phyloP scores from a whole-genome alignment of 2,113 vertebrate species.

The Microcebus jonahi region DNA sequence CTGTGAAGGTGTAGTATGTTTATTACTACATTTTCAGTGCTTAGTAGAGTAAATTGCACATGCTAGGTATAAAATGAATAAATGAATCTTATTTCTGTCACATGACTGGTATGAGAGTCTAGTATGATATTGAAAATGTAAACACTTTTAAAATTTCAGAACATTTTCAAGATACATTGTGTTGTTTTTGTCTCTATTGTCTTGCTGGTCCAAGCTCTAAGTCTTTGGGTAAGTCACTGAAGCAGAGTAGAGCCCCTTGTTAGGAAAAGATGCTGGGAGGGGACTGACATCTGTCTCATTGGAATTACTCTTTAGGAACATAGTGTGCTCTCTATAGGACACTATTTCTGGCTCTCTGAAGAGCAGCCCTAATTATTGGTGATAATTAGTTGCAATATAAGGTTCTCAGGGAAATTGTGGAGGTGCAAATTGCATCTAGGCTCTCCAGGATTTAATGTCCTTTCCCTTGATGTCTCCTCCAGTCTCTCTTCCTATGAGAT shows the following conservation, averaged over 20 bases:
- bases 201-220: not conserved
- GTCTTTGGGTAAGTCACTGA: not conserved
- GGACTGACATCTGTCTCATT: not conserved
- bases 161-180: not conserved
- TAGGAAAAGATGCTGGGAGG: not conserved
- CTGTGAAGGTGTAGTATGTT: not conserved
- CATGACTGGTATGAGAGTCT: not conserved
- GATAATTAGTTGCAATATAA: slow-evolving; percentile 68
- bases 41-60: slow-evolving; percentile 37
- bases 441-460: slow-evolving; percentile 3
- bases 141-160: slow-evolving; percentile 22
- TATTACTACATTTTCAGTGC: slow-evolving; percentile 2
- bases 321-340: slow-evolving; percentile 11
- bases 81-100: slow-evolving; percentile 35
- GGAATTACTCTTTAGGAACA: slow-evolving; percentile 26
- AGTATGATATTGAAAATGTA: slow-evolving; percentile 27
- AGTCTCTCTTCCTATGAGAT: slow-evolving; percentile 12
- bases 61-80: not conserved
- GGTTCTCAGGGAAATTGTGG: slow-evolving; percentile 23
- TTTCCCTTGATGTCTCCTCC: slow-evolving; percentile 49
- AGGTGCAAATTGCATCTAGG: slow-evolving; percentile 44
- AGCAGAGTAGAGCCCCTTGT: not conserved
- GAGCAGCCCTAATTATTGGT: slow-evolving; percentile 60
- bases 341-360: slow-evolving; percentile 37
- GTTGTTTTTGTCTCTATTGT: not conserved